Base-by-base conservation (phyloP, 2,888 invertebrate species). In the Apocheima hispidaria region DNA sequence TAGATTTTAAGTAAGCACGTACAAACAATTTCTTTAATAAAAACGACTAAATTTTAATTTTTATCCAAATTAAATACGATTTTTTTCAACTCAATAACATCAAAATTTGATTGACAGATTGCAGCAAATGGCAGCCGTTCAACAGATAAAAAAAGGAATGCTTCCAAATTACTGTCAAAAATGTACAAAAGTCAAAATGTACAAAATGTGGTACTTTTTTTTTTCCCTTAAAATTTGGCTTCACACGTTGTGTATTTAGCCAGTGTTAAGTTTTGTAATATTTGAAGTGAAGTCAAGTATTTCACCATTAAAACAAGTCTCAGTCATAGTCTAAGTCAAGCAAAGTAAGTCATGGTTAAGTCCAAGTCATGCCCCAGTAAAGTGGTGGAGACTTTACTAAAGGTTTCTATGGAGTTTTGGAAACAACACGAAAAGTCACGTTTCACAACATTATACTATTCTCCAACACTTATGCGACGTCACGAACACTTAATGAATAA, bases 41-140 rank as follows among this genome's bases (percentile, higher is more conserved):
- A 30, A 62, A 69, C 6, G 28, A 41, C 18, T 7, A n/a, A 10
- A 41, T 23, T 48, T 33, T 36, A 33, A 23, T 46, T 60, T n/a
- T 23, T 26, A 55, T 20, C 28, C 21, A 61, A 67, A 54, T 56
- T 63, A 44, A n/a, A 56, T 56, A 63, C 40, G 23, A 80, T 75
- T 69, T 69, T 69, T 72, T 78, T 75, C n/a, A 79, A 79, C 83
- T 87, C 85, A 90, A 88, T 88, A 92, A 92, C 90, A 92, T 88
- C 82, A 87, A 88, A 88, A 84, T 69, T n/a, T 74, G 82, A 86
- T 84, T 92, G 91, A 92, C 90, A 89, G 88, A 84, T 83, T 74
- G 81, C 78, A 85, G 87, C 87, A 91, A 89, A 89, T 87, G 87
- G 84, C 83, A 86, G 83, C 82, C 78, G 80, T 14, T 18, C 44